Evolutionary conservation across 2,797 vertebrate genomes (phyloP), one percentile per base, ranked within the genome.

Genomic region (Enteromius unitaeniatus): DNA sequence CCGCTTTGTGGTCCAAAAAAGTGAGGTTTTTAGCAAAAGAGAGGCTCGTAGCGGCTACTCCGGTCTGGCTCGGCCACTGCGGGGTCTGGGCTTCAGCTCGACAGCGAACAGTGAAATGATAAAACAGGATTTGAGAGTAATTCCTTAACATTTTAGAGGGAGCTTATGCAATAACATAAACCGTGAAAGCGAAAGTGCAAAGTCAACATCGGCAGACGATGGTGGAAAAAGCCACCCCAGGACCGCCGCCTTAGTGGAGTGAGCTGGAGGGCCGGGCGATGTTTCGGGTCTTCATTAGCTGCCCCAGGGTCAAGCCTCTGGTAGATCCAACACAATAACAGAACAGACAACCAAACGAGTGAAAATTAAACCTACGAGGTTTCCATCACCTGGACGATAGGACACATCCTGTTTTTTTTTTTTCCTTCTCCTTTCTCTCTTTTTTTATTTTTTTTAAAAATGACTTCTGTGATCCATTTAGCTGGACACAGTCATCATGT

Each of bases 401-500:
- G 96, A 95, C 95, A 95, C 95, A 97, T 97, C 96, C 94, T 94
- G 87, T 91, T 90, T 86, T 92, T 93, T 92, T 86, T 86, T 87
- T 86, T 87, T 13, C 37, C 81, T 86, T 84, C 79, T 84, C 72
- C 34, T 72, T 81, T 92, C 72, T 84, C 92, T 91, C 91, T 92
- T 92, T 92, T 28, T 93, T 82, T 84, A 65, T 86, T 14, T 47
- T 84, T 88, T 89, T 94, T 92, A 92, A 92, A 94, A 93, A 94
- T 88, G 45, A 72, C 3, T 15, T 26, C 31, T 3, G 40, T 34
- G 49, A 37, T 47, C 76, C 26, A 49, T 90, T 95, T 99, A 99
- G 94, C 97, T 96, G 86, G 97, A 99, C 95, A 99, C 97, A 93
- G 97, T 99, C 97, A 99, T 99, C 97, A 99, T 99, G 96, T 98